Evolutionary conservation across 1,140 invertebrate genomes (phyloP).

Genomic region (Eriocheir sinensis): DNA sequence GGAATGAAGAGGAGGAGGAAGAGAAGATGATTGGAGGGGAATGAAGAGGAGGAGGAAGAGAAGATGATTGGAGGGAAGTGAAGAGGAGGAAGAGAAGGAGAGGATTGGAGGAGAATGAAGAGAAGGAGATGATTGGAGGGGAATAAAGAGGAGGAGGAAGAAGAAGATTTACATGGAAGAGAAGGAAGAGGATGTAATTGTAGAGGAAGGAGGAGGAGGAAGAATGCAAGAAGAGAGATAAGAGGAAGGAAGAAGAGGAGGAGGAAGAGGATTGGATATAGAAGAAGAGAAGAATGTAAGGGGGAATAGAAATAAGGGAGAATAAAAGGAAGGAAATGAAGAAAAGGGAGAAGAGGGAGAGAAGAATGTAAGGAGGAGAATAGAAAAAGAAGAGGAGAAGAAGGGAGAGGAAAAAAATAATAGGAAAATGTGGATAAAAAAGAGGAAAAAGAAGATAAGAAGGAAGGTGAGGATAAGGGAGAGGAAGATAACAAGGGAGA

Average conservation of each 20-base stretch:
- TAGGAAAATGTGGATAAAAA: no score
- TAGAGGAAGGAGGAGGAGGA: constrained; percentile 17
- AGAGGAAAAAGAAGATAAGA: background rate
- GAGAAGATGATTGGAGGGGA: background rate
- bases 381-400: no score
- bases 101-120: background rate
- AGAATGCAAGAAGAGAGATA: background rate
- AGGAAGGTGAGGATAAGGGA: no score
- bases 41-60: constrained; percentile 29
- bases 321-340: no score
- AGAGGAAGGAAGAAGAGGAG: no score
- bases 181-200: background rate
- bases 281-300: background rate
- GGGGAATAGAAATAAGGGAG: background rate
- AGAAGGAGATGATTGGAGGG: background rate
- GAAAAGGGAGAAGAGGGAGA: background rate
- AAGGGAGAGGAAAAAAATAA: no score
- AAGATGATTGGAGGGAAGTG: background rate
- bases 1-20: background rate
- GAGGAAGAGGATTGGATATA: no score
- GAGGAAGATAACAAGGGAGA: background rate
- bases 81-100: no score
- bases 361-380: background rate
- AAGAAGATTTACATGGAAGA: no score
- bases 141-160: background rate